Percentiles rank a stretch among this genome's conserved stretches.
phyloP scores from a whole-genome alignment of 2,113 vertebrate species.

The Anhinga rufa region DNA sequence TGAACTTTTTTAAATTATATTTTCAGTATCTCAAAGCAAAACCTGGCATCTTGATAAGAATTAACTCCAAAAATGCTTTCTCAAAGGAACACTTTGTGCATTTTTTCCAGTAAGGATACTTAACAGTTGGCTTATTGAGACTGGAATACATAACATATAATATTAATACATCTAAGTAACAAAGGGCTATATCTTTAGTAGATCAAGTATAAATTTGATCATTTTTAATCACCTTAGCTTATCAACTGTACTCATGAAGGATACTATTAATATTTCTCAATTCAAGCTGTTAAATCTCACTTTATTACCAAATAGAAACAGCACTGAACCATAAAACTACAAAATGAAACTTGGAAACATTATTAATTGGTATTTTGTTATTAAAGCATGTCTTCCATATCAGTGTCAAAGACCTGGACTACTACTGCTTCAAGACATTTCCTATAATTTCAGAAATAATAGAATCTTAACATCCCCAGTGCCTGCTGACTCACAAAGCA shows the following conservation, averaged over 20 bases:
- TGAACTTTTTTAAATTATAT: neutral
- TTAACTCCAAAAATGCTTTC: neutral
- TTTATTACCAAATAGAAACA: slow-evolving; percentile 13
- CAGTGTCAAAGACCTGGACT: neutral
- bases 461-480: neutral
- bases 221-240: slow-evolving; percentile 22
- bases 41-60: neutral
- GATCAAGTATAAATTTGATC: neutral
- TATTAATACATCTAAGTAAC: neutral
- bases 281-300: neutral
- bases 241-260: neutral
- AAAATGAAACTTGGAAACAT: slow-evolving; percentile 19
- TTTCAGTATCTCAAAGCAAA: neutral
- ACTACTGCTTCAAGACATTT: neutral
- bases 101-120: neutral
- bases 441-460: neutral
- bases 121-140: neutral
- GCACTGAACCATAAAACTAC: slow-evolving; percentile 7
- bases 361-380: slow-evolving; percentile 45
- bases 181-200: neutral
- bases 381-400: neutral
- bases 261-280: neutral
- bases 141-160: neutral
- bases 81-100: neutral
- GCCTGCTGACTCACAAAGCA: neutral